Base-by-base conservation (phyloP, 2,888 invertebrate species). In the Brachypterus glaber region DNA sequence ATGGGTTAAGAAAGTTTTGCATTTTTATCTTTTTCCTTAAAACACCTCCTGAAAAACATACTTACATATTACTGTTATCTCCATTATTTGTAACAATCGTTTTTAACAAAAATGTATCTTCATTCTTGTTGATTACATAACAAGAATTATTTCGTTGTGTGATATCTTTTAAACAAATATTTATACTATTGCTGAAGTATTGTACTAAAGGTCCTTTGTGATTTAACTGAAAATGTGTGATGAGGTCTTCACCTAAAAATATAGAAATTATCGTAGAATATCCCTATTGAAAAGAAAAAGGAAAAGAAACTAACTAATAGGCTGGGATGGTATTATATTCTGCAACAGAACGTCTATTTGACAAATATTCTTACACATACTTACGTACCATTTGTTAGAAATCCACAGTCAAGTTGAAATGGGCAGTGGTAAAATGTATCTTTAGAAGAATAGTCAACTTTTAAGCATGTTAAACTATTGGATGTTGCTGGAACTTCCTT, bases 121-220 rank as follows among this genome's bases (percentile, higher is more conserved):
- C 46, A 17, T 53, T 50, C 17, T 40, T 40, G 17, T 47, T 50
- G 14, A 64, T 47, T 15, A 62, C 43, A 37, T 53, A 58, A 38
- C 53, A 58, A 15, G 45, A 42, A 35, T 54, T 46, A n/a, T 42
- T 46, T 24, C 55, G 45, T 25, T 51, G 45, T 16, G 51, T 41
- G 4, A 57, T 37, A 40, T 53, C 50, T 24, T 45, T 50, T 14
- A 59, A 47, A n/a, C 44, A 43, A 30, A 62, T 41, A 38, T 46
- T 47, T 3, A 63, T 34, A 31, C 54, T 52, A 3, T 57, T 41
- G 25, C 53, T 58, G 39, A 63, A 64, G 41, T 62, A 64, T 40
- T 64, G 64, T 9, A 61, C 46, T 7, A 64, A 43, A 2, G 64
- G 63, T 11, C 62, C 64, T 17, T 51, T 49, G 41, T 65, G 65